Percentiles rank a stretch among this genome's conserved stretches.
Conservation (phyloP, 2,113 vertebrate genomes). For the Takifugu bimaculatus region DNA sequence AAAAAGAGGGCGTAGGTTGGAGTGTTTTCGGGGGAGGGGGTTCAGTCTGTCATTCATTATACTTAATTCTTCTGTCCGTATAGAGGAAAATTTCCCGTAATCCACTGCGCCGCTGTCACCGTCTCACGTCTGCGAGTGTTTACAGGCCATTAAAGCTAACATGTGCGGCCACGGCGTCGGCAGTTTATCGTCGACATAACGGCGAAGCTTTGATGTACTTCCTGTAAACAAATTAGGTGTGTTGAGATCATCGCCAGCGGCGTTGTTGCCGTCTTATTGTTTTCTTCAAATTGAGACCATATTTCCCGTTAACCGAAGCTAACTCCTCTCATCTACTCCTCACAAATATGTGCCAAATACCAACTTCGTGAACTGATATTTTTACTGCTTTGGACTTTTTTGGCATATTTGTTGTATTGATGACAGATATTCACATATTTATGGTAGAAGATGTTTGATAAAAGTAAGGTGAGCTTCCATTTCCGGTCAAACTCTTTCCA, state of each 20-base stretch:
- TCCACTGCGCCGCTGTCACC: not conserved
- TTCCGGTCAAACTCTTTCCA: no score
- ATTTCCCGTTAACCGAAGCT: not conserved
- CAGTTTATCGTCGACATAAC: not conserved
- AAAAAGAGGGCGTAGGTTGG: slow-evolving; percentile 6
- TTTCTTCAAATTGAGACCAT: slow-evolving; percentile 3
- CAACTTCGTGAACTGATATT: no score
- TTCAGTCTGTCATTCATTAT: no score
- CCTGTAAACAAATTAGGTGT: slow-evolving; percentile 11
- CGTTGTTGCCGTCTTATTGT: not conserved
- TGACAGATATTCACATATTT: no score
- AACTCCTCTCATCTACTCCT: no score
- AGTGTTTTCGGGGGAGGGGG: slow-evolving; percentile 11
- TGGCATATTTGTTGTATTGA: no score
- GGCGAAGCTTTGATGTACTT: slow-evolving; percentile 1
- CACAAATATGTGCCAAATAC: no score
- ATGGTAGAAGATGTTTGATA: no score
- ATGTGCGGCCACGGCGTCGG: not conserved
- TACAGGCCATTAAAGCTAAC: not conserved
- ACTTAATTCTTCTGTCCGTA: no score
- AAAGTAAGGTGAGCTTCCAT: no score
- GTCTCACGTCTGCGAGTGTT: not conserved
- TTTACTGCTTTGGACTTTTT: no score
- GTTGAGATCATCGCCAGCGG: not conserved
- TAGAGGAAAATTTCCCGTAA: no score